A percentile compares a stretch with the other conserved stretches of the same genome.
Conservation (phyloP, 2,797 vertebrate species). For the Capromys pilorides region DNA sequence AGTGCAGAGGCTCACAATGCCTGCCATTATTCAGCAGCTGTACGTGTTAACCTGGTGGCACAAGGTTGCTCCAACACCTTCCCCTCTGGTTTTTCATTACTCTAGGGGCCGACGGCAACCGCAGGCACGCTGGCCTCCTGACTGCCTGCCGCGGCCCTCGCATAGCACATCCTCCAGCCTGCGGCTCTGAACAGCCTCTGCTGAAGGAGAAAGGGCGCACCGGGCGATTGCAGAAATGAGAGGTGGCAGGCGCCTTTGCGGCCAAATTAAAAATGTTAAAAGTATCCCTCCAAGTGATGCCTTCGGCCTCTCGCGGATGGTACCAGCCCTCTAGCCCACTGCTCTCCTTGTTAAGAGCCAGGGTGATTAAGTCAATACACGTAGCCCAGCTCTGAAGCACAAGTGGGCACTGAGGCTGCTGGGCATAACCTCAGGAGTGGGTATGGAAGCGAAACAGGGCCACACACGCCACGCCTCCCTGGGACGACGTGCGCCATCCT, state of each 20-base stretch:
- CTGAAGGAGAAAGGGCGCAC: neutral
- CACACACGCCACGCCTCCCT: neutral
- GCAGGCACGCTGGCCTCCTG: conserved; percentile 59
- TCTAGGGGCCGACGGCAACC: conserved; percentile 69
- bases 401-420: neutral
- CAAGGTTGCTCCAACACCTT: conserved; percentile 81
- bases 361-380: neutral
- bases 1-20: conserved; percentile 80
- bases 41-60: conserved; percentile 81
- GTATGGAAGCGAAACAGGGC: rapidly evolving
- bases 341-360: neutral
- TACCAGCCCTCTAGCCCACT: neutral
- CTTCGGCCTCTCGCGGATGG: neutral
- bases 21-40: conserved; percentile 80
- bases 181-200: neutral
- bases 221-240: neutral
- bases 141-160: conserved; percentile 64
- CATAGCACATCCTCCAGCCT: conserved; percentile 60
- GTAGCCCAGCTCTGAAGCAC: neutral
- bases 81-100: conserved; percentile 81
- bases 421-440: neutral
- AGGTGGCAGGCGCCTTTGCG: neutral
- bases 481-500: neutral
- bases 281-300: conserved; percentile 2
- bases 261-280: neutral